These are phyloP conservation scores for Leuciscus idus DNA, from an alignment of 2,113 vertebrate genomes.

Conservation along the genomic window DNA sequence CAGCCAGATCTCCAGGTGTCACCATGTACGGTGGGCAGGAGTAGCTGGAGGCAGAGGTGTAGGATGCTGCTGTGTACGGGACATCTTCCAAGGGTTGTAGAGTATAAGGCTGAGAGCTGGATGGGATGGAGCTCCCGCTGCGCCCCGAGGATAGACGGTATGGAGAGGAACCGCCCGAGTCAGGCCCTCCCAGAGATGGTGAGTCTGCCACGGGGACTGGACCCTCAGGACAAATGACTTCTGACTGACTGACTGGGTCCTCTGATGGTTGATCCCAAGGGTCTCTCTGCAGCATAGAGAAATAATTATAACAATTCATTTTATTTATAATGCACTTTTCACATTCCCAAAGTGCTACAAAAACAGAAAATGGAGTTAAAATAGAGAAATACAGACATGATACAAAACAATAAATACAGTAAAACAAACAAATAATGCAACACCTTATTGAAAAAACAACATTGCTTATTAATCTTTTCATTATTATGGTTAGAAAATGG, in stretches of 20 bases:
- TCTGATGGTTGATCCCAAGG: constrained; percentile 81
- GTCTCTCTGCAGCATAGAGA: constrained; percentile 75
- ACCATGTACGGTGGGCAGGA: constrained; percentile 75
- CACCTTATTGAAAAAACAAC: not conserved
- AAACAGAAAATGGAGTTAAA: too few species aligned
- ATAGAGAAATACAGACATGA: too few species aligned
- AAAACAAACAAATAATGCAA: too few species aligned
- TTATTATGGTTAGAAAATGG: not conserved
- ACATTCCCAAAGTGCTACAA: too few species aligned
- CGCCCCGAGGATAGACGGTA: constrained; percentile 67
- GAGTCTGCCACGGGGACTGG: constrained; percentile 67
- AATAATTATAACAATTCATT: not conserved
- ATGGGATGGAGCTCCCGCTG: constrained; percentile 64
- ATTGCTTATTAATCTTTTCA: not conserved
- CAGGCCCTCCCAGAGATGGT: constrained; percentile 70
- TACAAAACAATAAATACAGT: too few species aligned
- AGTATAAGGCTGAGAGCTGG: constrained; percentile 75
- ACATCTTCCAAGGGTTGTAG: constrained; percentile 80
- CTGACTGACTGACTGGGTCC: constrained; percentile 71
- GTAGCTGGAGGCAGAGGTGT: constrained; percentile 71
- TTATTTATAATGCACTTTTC: too few species aligned
- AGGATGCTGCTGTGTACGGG: constrained; percentile 72
- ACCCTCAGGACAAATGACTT: constrained; percentile 67
- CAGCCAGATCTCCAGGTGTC: constrained; percentile 70
- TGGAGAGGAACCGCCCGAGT: constrained; percentile 63